A percentile compares a stretch with the other conserved stretches of the same genome.
These are phyloP conservation scores for Drosophila gunungcola DNA, from an alignment of 1,140 invertebrate genomes.

Conservation along the genomic window DNA sequence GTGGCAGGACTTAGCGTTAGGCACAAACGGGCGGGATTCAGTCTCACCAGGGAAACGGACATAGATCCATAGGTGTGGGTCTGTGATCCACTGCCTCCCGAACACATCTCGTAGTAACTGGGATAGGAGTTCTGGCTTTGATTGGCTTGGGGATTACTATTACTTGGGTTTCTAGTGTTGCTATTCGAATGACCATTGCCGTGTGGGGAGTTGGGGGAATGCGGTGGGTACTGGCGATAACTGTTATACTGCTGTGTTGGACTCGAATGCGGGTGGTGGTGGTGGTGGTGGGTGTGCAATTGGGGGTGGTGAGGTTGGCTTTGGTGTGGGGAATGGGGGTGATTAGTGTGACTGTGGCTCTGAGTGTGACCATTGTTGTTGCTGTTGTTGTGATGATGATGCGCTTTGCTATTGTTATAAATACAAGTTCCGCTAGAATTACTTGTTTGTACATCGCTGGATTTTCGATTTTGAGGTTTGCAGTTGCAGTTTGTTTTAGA, in stretches of 20 bases:
- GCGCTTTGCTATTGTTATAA: constrained; percentile 82
- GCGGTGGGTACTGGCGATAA: constrained; percentile 31
- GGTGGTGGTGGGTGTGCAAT: constrained; percentile 9
- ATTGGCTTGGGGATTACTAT: constrained; percentile 20
- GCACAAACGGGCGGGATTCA: constrained; percentile 73
- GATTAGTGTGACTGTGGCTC: constrained; percentile 55
- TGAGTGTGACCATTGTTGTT: constrained; percentile 68
- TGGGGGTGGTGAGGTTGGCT: constrained; percentile 29
- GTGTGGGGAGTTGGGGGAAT: constrained; percentile 26
- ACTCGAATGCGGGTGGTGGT: constrained; percentile 27
- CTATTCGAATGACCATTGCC: constrained; percentile 48
- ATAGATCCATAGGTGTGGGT: constrained; percentile 63
- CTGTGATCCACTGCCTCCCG: constrained; percentile 25
- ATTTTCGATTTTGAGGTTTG: constrained; percentile 75
- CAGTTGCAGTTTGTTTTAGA: constrained; percentile 68
- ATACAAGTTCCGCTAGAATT: constrained; percentile 84
- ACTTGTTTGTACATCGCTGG: constrained; percentile 85
- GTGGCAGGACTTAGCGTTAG: constrained; percentile 59
- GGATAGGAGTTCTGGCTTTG: constrained; percentile 24
- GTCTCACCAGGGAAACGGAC: constrained; percentile 72
- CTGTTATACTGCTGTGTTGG: constrained; percentile 49
- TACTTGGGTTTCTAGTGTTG: constrained; percentile 35
- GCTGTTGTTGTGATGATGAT: constrained; percentile 72
- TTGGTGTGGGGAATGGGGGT: constrained; percentile 28
- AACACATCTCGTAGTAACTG: constrained; percentile 59